Evolutionary conservation across 2,797 vertebrate species (phyloP), one percentile per base, ranked within the genome.

Genomic region (Merluccius polli): DNA sequence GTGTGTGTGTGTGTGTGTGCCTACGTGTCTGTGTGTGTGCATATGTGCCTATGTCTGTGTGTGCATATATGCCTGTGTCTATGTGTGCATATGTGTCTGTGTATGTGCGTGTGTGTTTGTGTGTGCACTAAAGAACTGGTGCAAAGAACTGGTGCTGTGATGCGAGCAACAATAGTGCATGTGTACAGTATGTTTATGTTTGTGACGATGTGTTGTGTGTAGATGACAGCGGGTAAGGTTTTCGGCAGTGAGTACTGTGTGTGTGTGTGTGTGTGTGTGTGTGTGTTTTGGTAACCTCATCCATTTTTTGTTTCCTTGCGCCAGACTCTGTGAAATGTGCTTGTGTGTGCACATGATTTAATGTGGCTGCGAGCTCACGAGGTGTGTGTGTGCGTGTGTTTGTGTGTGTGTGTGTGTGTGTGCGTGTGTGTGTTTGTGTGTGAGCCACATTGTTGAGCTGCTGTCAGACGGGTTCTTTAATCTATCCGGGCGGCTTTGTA

Each of bases 401-500:
- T n/a, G n/a, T n/a, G n/a, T n/a, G n/a, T n/a, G n/a, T 73, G n/a
- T n/a, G 70, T 72, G 78, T 44, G 73, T 82, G n/a, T n/a, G n/a
- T n/a, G n/a, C n/a, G n/a, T n/a, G n/a, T n/a, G n/a, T n/a, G n/a
- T n/a, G n/a, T n/a, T n/a, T n/a, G n/a, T n/a, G n/a, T 59, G 52
- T 59, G 73, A 4, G 78, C 70, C 74, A 75, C 78, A 75, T 82
- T 85, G 80, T 86, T 85, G 77, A 81, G 81, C 80, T 81, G 83
- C 82, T 86, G 83, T 90, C 83, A 85, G 79, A 85, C 83, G 78
- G 76, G 68, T 80, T 85, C 85, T 89, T 89, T 88, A 92, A 92
- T 92, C 83, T 85, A 85, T 80, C 78, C 81, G 81, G 88, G 91
- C 90, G 90, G 87, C 81, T 88, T 87, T 88, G 87, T 90, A 90